Evolutionary conservation across 2,113 vertebrate species (phyloP).

Genomic region (Dipodomys merriami): DNA sequence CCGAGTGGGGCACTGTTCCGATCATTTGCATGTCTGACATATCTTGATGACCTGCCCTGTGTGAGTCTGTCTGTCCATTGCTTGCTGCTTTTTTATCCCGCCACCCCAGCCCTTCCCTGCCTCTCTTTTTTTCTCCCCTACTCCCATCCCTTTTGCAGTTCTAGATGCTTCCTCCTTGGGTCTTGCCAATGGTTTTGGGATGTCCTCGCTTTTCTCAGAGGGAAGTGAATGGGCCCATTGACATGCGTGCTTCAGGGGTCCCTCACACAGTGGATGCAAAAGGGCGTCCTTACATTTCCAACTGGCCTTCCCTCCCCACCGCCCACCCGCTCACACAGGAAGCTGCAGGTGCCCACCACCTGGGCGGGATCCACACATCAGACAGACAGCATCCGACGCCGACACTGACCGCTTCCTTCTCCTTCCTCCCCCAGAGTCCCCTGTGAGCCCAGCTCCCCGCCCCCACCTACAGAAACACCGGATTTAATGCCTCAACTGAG

Average conservation of each 20-base stretch:
- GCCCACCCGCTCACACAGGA: neutral
- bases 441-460: neutral
- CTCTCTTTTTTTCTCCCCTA: accelerated
- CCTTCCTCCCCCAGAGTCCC: neutral
- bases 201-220: neutral
- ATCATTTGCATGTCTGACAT: neutral
- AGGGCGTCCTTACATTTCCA: neutral
- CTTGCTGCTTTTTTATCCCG: no score
- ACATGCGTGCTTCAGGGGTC: neutral
- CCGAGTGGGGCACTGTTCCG: neutral
- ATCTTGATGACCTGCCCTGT: neutral
- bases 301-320: no score
- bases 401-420: neutral
- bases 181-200: neutral
- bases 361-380: neutral
- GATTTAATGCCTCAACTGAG: conserved; percentile 75
- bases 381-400: neutral
- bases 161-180: neutral
- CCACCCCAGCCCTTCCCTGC: neutral
- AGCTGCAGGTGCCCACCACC: neutral
- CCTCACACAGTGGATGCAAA: neutral
- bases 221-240: neutral
- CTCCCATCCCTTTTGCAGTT: neutral
- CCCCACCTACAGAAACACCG: conserved; percentile 50
- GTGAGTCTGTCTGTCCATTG: neutral